A percentile compares a stretch with the other conserved stretches of the same genome.
Conservation (phyloP, 2,113 vertebrate genomes). For the Oryzias celebensis region DNA sequence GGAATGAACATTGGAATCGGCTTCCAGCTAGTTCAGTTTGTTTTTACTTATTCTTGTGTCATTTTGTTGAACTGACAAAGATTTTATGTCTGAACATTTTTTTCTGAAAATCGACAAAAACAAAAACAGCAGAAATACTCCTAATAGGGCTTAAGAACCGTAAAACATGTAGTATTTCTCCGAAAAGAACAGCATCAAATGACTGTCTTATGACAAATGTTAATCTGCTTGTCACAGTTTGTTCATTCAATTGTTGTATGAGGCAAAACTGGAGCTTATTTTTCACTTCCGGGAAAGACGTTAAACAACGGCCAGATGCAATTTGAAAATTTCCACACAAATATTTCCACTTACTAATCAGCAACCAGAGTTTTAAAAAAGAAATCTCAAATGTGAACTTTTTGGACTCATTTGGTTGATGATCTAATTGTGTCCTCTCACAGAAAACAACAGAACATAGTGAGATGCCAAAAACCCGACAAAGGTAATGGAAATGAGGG, state of each 20-base stretch:
- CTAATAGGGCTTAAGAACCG: too few relatives aligned
- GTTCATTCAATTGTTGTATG: too few relatives aligned
- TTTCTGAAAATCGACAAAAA: neutral
- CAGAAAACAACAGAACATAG: neutral
- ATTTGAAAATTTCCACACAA: neutral
- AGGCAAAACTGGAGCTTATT: too few relatives aligned
- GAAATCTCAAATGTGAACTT: neutral
- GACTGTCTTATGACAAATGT: too few relatives aligned
- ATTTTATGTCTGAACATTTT: neutral
- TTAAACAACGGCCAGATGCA: neutral
- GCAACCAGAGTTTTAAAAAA: neutral
- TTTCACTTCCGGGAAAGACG: neutral
- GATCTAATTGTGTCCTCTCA: slow-evolving; percentile 7
- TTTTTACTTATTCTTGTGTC: neutral
- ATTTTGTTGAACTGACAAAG: neutral
- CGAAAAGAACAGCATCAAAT: too few relatives aligned
- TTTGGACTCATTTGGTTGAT: neutral
- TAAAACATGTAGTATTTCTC: neutral
- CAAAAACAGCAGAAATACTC: neutral
- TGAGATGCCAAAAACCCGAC: neutral
- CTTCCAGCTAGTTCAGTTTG: neutral
- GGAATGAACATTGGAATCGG: slow-evolving; percentile 6
- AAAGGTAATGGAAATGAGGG: neutral
- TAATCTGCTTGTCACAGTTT: too few relatives aligned
- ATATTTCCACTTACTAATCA: neutral